These are phyloP conservation scores for Solea solea DNA, from an alignment of 2,113 vertebrate genomes.

Conservation along the genomic window DNA sequence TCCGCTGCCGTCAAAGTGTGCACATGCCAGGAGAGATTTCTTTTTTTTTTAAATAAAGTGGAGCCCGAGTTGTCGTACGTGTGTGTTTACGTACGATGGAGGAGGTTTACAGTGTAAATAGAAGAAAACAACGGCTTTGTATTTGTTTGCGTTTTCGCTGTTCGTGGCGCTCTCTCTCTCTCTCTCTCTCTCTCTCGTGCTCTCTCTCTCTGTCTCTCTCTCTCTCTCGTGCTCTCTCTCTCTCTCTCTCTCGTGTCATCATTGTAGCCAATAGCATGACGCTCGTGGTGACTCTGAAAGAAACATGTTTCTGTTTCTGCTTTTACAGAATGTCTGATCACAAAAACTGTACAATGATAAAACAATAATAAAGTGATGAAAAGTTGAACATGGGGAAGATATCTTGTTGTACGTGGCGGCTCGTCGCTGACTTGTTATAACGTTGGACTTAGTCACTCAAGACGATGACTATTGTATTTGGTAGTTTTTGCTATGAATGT, in stretches of 20 bases:
- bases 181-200: conserved; percentile 46
- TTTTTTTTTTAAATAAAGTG: conserved; percentile 54
- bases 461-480: too few relatives aligned
- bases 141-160: conserved; percentile 71
- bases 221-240: too few relatives aligned
- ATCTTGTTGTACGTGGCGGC: not conserved
- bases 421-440: too few relatives aligned
- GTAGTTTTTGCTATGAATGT: too few relatives aligned
- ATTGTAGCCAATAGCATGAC: conserved; percentile 76
- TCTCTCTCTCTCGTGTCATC: conserved; percentile 47
- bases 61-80: conserved; percentile 30
- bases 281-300: conserved; percentile 59
- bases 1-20: conserved; percentile 19
- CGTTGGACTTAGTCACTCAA: too few relatives aligned
- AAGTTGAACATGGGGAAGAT: conserved; percentile 57
- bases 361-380: conserved; percentile 78
- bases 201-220: not conserved
- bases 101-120: conserved; percentile 68
- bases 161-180: conserved; percentile 73
- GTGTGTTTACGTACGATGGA: conserved; percentile 25
- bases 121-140: conserved; percentile 69
- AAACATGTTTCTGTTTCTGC: conserved; percentile 49
- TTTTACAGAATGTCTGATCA: conserved; percentile 76
- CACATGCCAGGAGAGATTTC: conserved; percentile 38
- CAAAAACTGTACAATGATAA: conserved; percentile 68